A percentile compares a stretch with the other conserved stretches of the same genome.
These are phyloP conservation scores for Malaclemys terrapin DNA, from an alignment of 2,113 vertebrate species.

Conservation along the genomic window DNA sequence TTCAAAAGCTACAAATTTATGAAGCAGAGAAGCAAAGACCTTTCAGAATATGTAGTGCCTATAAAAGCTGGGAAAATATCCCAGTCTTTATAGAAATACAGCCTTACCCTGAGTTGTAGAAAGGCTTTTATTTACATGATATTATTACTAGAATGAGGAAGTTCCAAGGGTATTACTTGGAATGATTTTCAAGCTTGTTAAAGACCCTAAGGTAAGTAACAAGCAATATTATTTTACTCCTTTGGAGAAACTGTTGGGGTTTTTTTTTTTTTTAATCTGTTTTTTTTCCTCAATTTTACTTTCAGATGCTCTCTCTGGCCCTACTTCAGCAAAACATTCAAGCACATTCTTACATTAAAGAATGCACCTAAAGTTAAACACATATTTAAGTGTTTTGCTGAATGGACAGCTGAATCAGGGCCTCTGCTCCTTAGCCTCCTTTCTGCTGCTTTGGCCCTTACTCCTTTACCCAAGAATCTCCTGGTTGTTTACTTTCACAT, in stretches of 20 bases:
- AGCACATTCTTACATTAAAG: not conserved
- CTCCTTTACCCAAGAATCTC: not conserved
- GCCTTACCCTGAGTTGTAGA: conserved; percentile 16
- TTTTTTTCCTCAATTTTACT: not conserved
- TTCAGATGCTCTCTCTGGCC: not conserved
- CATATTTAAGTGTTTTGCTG: not conserved
- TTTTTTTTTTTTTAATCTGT: not conserved
- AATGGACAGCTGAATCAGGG: not conserved
- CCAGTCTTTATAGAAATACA: conserved; percentile 25
- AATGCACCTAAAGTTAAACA: not conserved
- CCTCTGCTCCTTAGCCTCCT: not conserved
- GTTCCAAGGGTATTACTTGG: not conserved
- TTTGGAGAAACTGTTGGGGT: conserved; percentile 18
- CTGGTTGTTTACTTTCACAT: conserved; percentile 14
- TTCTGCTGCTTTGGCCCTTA: conserved; percentile 41
- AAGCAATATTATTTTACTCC: conserved; percentile 17
- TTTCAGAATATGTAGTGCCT: conserved; percentile 10
- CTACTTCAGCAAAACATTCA: not conserved
- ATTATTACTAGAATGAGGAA: conserved; percentile 17
- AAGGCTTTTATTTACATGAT: conserved; percentile 20
- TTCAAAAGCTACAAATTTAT: conserved; percentile 42
- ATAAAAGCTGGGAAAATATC: conserved; percentile 21
- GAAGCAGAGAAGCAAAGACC: conserved; percentile 21
- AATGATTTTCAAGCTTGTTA: conserved; percentile 10
- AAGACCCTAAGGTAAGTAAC: not conserved